These are phyloP conservation scores for Sarcoramphus papa DNA, from an alignment of 2,797 vertebrate species.

Conservation along the genomic window DNA sequence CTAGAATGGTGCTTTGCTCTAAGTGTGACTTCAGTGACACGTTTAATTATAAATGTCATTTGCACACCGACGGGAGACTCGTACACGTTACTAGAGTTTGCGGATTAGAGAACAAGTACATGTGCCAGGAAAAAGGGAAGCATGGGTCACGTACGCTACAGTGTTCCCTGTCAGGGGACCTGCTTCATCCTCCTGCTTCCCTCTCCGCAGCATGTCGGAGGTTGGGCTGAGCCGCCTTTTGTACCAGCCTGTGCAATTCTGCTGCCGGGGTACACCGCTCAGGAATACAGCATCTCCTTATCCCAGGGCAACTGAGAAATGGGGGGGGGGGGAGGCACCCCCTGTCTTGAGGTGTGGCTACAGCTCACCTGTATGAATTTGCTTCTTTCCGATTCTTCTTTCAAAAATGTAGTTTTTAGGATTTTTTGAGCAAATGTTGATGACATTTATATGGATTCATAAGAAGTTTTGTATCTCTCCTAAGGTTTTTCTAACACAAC, in stretches of 20 bases:
- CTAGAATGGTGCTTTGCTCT: neutral
- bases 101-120: neutral
- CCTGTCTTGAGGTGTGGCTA: neutral
- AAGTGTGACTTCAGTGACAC: neutral
- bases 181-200: neutral
- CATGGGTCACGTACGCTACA: neutral
- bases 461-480: neutral
- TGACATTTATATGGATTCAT: neutral
- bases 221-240: neutral
- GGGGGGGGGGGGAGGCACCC: neutral
- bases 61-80: accelerated
- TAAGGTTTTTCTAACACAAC: neutral
- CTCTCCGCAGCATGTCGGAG: neutral
- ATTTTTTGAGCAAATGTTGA: neutral
- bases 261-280: neutral
- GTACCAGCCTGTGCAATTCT: neutral
- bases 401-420: neutral
- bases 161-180: neutral
- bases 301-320: neutral
- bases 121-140: neutral
- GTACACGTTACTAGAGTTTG: neutral
- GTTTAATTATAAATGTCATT: neutral
- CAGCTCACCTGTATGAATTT: neutral
- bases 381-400: neutral
- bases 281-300: neutral